A percentile compares a stretch with the other conserved stretches of the same genome.
Evolutionary conservation across 2,888 invertebrate genomes (phyloP).

Genomic region (Ophion slaviceki): DNA sequence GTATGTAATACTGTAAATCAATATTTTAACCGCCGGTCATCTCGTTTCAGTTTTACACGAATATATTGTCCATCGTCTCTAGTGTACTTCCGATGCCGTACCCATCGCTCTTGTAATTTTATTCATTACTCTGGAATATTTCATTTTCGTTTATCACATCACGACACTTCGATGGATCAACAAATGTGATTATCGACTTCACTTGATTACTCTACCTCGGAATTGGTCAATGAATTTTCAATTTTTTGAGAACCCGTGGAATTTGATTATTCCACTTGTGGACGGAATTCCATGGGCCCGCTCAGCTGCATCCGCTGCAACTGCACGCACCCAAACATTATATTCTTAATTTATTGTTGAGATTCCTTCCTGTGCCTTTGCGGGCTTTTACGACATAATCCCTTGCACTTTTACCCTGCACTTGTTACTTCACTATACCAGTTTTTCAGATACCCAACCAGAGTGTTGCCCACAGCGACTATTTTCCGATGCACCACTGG

Average conservation of each 20-base stretch:
- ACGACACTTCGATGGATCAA: too few relatives aligned
- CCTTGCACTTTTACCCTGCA: background rate
- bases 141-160: too few relatives aligned
- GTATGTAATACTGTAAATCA: background rate
- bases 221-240: too few relatives aligned
- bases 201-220: too few relatives aligned
- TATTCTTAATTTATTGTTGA: background rate
- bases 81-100: too few relatives aligned
- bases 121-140: too few relatives aligned
- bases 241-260: background rate
- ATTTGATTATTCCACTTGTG: background rate
- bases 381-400: background rate
- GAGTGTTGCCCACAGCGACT: too few relatives aligned
- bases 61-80: background rate
- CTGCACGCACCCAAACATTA: background rate
- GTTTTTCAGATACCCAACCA: too few relatives aligned
- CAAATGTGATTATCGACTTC: too few relatives aligned
- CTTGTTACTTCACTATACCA: too few relatives aligned
- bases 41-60: background rate
- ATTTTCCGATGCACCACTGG: too few relatives aligned
- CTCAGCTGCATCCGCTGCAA: background rate
- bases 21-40: slow-evolving; percentile 1
- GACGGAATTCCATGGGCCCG: background rate
- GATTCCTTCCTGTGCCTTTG: background rate
- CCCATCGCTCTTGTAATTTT: too few relatives aligned